A percentile compares a stretch with the other conserved stretches of the same genome.
Evolutionary conservation across 92 coral and sea anemone genomes (phyloP).

Genomic region (Epizoanthus stellaris): DNA sequence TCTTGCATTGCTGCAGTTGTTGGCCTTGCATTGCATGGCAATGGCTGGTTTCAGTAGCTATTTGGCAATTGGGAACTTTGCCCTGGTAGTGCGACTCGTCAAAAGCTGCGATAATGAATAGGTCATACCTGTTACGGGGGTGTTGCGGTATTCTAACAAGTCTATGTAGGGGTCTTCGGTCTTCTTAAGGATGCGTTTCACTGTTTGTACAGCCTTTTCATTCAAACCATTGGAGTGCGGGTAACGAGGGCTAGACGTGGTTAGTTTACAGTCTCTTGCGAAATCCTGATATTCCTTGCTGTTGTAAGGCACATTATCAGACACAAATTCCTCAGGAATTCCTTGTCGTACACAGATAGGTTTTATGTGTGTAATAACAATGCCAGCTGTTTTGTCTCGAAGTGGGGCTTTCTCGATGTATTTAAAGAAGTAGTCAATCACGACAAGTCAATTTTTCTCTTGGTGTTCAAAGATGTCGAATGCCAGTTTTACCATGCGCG

Average conservation of each 20-base stretch:
- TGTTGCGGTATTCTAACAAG: slow-evolving; percentile 40
- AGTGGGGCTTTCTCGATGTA: slow-evolving; percentile 26
- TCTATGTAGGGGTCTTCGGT: slow-evolving; percentile 36
- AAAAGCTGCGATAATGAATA: slow-evolving; percentile 17
- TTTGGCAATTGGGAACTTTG: slow-evolving; percentile 28
- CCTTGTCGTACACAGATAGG: slow-evolving; percentile 34
- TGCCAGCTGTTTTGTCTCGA: slow-evolving; percentile 32
- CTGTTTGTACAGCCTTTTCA: slow-evolving; percentile 39
- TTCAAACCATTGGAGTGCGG: slow-evolving; percentile 41
- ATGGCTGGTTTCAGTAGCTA: slow-evolving; percentile 5
- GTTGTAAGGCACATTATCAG: slow-evolving; percentile 31
- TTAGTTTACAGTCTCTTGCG: slow-evolving; percentile 36
- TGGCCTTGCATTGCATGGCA: neutral
- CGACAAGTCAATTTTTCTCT: slow-evolving; percentile 24
- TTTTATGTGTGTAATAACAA: slow-evolving; percentile 9
- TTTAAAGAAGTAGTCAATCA: slow-evolving; percentile 23
- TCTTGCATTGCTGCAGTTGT: neutral
- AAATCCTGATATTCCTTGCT: slow-evolving; percentile 25
- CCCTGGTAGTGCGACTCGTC: slow-evolving; percentile 28
- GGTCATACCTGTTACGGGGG: slow-evolving; percentile 42
- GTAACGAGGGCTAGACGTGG: neutral
- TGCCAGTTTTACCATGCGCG: slow-evolving; percentile 36
- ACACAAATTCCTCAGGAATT: slow-evolving; percentile 29
- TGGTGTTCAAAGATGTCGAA: slow-evolving; percentile 13
- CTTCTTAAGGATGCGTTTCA: slow-evolving; percentile 26